Evolutionary conservation across 2,888 invertebrate genomes (phyloP).

Genomic region (Megaustenia siamemsis): DNA sequence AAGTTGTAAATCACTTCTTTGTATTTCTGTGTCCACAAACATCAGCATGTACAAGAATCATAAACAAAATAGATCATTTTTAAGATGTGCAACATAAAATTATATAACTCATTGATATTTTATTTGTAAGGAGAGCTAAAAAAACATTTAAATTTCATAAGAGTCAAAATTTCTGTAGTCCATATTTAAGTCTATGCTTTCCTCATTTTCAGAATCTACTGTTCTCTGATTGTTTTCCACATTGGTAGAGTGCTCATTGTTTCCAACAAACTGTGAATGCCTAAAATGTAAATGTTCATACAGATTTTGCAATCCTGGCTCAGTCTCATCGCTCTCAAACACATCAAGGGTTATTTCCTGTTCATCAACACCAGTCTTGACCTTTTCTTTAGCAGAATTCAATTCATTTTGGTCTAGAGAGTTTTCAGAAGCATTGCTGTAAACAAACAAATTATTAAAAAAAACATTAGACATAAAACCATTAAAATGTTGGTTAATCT

Average conservation of each 20-base stretch:
- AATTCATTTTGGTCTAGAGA: conserved; percentile 49
- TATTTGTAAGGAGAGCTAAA: no score
- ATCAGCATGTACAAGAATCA: no score
- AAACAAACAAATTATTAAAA: background rate
- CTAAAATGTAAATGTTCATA: background rate
- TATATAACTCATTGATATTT: no score
- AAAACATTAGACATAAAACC: background rate
- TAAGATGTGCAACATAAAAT: no score
- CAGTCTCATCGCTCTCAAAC: conserved; percentile 28
- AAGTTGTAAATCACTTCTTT: no score
- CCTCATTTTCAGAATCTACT: background rate
- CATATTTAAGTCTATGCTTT: background rate
- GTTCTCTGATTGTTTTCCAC: background rate
- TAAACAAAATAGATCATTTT: no score
- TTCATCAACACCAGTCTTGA: conserved; percentile 9
- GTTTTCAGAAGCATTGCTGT: conserved; percentile 36
- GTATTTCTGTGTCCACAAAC: no score
- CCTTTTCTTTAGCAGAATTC: background rate
- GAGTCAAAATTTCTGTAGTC: conserved; percentile 15
- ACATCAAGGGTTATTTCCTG: conserved; percentile 52
- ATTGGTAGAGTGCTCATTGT: background rate
- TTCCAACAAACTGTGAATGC: background rate
- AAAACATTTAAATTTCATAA: conserved; percentile 41
- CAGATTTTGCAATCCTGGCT: background rate
- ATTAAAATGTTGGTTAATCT: no score